Conservation (phyloP, 2,113 vertebrate species). For the Alligator mississippiensis region DNA sequence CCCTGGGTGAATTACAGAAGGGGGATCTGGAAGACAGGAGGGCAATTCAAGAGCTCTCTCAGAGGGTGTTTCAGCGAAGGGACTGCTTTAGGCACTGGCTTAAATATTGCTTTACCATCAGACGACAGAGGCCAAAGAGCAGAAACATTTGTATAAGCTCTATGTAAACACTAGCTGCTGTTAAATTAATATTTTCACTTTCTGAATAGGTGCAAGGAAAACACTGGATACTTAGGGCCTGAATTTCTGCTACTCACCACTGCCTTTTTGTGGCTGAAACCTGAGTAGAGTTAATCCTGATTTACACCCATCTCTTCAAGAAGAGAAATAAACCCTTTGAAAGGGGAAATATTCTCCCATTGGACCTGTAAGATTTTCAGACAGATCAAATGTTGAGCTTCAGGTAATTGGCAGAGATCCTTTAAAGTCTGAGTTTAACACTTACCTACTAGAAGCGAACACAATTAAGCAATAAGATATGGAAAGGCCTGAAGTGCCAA, state of each 20-base stretch:
- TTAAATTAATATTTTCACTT: slow-evolving; percentile 43
- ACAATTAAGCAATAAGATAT: slow-evolving; percentile 71
- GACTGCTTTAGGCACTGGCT: neutral
- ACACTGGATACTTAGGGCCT: neutral
- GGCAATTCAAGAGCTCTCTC: slow-evolving; percentile 33
- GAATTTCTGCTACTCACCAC: slow-evolving; percentile 23
- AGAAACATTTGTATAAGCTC: slow-evolving; percentile 51
- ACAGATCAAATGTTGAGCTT: slow-evolving; percentile 71
- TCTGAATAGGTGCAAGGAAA: neutral
- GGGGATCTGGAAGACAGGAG: neutral
- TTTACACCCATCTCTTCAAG: neutral
- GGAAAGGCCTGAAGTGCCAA: slow-evolving; percentile 66
- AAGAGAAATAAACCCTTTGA: slow-evolving; percentile 8
- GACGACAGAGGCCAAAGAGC: slow-evolving; percentile 4
- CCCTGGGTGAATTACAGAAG: neutral
- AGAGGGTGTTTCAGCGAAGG: neutral
- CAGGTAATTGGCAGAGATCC: slow-evolving; percentile 72
- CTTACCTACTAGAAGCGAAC: slow-evolving; percentile 69
- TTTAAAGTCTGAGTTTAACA: slow-evolving; percentile 77
- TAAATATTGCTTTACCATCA: slow-evolving; percentile 5
- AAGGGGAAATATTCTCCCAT: slow-evolving; percentile 7
- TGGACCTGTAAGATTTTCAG: slow-evolving; percentile 58
- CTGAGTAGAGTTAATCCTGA: neutral
- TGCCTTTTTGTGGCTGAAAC: slow-evolving; percentile 13
- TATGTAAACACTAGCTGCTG: slow-evolving; percentile 56